Percentiles rank a stretch among this genome's conserved stretches.
Conservation (phyloP, 2,113 vertebrate species). For the Chamaea fasciata region DNA sequence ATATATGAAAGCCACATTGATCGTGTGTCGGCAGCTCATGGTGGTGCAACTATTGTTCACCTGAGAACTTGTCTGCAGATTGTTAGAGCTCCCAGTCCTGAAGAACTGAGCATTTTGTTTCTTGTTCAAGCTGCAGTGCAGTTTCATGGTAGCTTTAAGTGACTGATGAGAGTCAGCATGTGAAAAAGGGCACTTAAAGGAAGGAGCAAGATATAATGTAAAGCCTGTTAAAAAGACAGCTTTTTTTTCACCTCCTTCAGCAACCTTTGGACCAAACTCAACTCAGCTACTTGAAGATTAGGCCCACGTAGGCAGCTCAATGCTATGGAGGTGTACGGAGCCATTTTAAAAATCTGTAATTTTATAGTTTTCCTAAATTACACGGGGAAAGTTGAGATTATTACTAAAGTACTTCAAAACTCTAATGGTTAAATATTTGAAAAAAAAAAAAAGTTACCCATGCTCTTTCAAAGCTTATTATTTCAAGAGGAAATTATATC, state of each 20-base stretch:
- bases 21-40: background rate
- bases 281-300: background rate
- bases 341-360: constrained; percentile 21
- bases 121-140: background rate
- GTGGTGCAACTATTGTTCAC: background rate
- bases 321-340: background rate
- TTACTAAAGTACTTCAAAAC: constrained; percentile 32
- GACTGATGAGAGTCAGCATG: background rate
- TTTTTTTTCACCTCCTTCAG: background rate
- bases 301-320: background rate
- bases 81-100: background rate
- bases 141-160: background rate
- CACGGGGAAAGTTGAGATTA: constrained; percentile 11
- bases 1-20: background rate
- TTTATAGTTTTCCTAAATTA: constrained; percentile 46
- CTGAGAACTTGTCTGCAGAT: background rate
- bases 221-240: background rate
- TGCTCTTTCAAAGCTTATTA: constrained; percentile 19
- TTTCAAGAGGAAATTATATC: constrained; percentile 55
- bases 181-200: background rate
- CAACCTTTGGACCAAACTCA: background rate
- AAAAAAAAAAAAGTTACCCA: constrained; percentile 2
- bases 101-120: background rate
- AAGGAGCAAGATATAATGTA: background rate
- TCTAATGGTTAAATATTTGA: constrained; percentile 38